These are phyloP conservation scores for Dione juno DNA, from an alignment of 2,888 invertebrate species.

Conservation along the genomic window DNA sequence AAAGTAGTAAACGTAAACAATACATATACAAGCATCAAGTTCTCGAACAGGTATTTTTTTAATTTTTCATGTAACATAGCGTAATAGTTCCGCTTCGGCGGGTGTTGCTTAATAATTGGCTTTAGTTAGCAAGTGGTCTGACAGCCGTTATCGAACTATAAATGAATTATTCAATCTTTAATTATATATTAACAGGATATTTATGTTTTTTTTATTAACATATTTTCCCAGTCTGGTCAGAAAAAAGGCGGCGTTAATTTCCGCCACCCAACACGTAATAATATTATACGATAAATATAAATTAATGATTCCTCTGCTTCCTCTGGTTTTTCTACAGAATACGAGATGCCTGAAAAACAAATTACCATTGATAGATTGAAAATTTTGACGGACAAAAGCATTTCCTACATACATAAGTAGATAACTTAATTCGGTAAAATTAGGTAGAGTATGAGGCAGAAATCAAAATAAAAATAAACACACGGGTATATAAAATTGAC, in stretches of 20 bases:
- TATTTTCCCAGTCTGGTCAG: neutral
- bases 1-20: neutral
- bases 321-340: neutral
- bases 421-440: neutral
- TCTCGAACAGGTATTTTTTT: slow-evolving; percentile 2
- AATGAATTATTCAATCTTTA: slow-evolving; percentile 14
- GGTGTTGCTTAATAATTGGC: slow-evolving; percentile 21
- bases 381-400: too few species aligned
- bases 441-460: neutral
- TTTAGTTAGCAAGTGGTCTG: slow-evolving; percentile 14
- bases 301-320: neutral
- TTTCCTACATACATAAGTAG: too few species aligned
- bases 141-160: slow-evolving; percentile 21
- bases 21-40: slow-evolving; percentile 7
- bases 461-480: neutral
- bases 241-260: neutral
- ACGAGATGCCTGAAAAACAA: too few species aligned
- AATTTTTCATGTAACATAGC: slow-evolving; percentile 19
- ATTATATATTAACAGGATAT: neutral
- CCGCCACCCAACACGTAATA: neutral
- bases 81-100: slow-evolving; percentile 21
- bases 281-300: neutral
- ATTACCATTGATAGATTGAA: too few species aligned
- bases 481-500: neutral
- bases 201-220: neutral